These are phyloP conservation scores for Drosophila atripex DNA, from an alignment of 2,888 invertebrate species.

Conservation along the genomic window DNA sequence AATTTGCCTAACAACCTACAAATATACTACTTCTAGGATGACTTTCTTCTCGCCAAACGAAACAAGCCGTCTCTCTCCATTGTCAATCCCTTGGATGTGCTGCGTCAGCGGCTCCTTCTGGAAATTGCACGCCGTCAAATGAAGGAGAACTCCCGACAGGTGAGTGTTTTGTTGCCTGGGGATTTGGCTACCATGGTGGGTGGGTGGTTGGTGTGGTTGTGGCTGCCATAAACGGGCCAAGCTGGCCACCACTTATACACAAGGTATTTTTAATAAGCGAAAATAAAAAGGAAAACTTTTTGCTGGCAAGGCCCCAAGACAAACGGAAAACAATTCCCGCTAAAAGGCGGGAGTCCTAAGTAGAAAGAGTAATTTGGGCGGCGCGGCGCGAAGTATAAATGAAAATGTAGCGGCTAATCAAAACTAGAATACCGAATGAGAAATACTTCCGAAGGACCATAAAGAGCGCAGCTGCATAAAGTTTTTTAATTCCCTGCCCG, in stretches of 20 bases:
- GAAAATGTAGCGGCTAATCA: conserved; percentile 56
- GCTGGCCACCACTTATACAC: conserved; percentile 43
- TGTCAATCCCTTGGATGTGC: conserved; percentile 93
- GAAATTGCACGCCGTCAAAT: conserved; percentile 93
- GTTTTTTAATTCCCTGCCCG: conserved; percentile 49
- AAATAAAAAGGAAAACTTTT: conserved; percentile 60
- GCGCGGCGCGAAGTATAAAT: conserved; percentile 25
- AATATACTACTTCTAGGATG: conserved; percentile 71
- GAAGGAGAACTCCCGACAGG: conserved; percentile 89
- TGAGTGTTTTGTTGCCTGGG: conserved; percentile 69
- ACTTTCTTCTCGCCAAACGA: conserved; percentile 85
- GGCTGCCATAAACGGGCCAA: conserved; percentile 11
- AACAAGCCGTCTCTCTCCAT: conserved; percentile 91
- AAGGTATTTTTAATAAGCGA: conserved; percentile 71
- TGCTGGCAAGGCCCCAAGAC: conserved; percentile 39
- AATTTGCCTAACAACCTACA: conserved; percentile 6
- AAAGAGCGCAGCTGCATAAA: conserved; percentile 36
- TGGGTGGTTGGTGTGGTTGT: no score
- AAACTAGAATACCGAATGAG: conserved; percentile 62
- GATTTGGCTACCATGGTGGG: conserved; percentile 74
- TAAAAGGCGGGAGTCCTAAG: conserved; percentile 18
- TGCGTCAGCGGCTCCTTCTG: conserved; percentile 91
- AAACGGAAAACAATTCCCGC: conserved; percentile 56
- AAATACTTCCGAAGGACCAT: conserved; percentile 49
- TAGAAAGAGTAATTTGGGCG: conserved; percentile 41